These are phyloP conservation scores for Liolophura sinensis DNA, from an alignment of 1,140 invertebrate species.

Conservation along the genomic window DNA sequence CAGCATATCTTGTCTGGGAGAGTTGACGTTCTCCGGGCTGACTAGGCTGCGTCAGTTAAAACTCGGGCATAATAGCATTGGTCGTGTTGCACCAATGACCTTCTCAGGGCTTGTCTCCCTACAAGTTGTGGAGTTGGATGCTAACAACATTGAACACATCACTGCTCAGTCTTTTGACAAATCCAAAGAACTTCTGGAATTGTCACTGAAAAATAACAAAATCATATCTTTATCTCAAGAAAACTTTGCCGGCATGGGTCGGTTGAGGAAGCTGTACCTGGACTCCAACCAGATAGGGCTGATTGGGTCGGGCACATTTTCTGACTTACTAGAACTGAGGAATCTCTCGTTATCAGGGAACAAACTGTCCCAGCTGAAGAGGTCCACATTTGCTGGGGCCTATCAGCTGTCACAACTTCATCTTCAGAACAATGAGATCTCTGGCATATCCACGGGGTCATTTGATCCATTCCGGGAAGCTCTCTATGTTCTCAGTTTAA, in stretches of 20 bases:
- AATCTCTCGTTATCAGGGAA: slow-evolving; percentile 12
- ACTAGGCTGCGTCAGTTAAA: slow-evolving; percentile 7
- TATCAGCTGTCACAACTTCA: slow-evolving; percentile 9
- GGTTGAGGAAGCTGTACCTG: slow-evolving; percentile 10
- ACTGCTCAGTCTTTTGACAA: slow-evolving; percentile 8
- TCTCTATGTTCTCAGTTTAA: slow-evolving; percentile 10
- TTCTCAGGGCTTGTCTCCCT: slow-evolving; percentile 2
- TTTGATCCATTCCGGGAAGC: slow-evolving; percentile 20
- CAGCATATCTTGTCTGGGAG: neutral
- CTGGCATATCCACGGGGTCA: slow-evolving; percentile 5
- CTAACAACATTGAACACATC: slow-evolving; percentile 14
- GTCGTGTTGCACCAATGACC: slow-evolving; percentile 1
- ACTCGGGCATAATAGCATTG: slow-evolving; percentile 17
- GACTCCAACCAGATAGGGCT: slow-evolving; percentile 12
- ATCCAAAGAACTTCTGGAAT: slow-evolving; percentile 5
- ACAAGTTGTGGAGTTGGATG: slow-evolving; percentile 12
- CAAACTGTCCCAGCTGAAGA: slow-evolving; percentile 8
- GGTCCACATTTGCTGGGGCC: slow-evolving; percentile 11
- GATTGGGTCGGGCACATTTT: slow-evolving; percentile 5
- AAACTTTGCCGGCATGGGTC: slow-evolving; percentile 8
- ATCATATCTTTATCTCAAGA: slow-evolving; percentile 6
- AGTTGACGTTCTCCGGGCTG: slow-evolving; percentile 10
- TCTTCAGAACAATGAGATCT: slow-evolving; percentile 13
- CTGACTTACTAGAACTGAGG: slow-evolving; percentile 8
- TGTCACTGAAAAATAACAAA: slow-evolving; percentile 11